Evolutionary conservation across 2,888 invertebrate species (phyloP).

Genomic region (Drosophila subquinaria): DNA sequence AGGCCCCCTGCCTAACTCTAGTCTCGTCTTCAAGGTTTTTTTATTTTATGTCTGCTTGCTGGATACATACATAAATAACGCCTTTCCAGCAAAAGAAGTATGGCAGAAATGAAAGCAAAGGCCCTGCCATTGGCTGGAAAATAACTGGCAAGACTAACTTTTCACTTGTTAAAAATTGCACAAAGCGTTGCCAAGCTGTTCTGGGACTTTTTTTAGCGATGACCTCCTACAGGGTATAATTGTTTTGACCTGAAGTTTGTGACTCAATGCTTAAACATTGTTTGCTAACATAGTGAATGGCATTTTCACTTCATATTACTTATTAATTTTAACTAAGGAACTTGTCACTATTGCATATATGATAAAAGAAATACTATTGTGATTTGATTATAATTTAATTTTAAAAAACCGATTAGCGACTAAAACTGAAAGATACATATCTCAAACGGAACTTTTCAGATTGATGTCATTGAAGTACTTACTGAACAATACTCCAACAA

Average conservation of each 20-base stretch:
- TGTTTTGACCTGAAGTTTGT: conserved; percentile 22
- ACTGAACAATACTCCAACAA: background rate
- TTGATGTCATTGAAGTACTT: background rate
- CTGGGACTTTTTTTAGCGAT: conserved; percentile 13
- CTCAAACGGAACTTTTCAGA: background rate
- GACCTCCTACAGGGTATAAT: conserved; percentile 45
- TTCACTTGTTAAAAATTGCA: conserved; percentile 57
- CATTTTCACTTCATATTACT: background rate
- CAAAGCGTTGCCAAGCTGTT: conserved; percentile 43
- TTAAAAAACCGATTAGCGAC: background rate
- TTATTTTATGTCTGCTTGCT: background rate
- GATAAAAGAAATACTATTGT: too few species aligned
- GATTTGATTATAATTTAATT: too few species aligned
- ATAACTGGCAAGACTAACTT: conserved; percentile 52
- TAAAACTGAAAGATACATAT: background rate
- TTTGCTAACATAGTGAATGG: background rate
- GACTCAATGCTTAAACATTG: conserved; percentile 6
- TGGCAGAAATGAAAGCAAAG: conserved; percentile 58
- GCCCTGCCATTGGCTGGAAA: conserved; percentile 19
- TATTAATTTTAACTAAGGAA: too few species aligned
- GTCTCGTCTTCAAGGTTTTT: conserved; percentile 10
- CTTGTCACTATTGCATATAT: too few species aligned
- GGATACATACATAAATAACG: conserved; percentile 53
- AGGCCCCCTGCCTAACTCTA: background rate
- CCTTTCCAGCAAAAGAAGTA: conserved; percentile 28